phyloP scores from a whole-genome alignment of 2,888 invertebrate genomes.

The Ptychoptera albimana region DNA sequence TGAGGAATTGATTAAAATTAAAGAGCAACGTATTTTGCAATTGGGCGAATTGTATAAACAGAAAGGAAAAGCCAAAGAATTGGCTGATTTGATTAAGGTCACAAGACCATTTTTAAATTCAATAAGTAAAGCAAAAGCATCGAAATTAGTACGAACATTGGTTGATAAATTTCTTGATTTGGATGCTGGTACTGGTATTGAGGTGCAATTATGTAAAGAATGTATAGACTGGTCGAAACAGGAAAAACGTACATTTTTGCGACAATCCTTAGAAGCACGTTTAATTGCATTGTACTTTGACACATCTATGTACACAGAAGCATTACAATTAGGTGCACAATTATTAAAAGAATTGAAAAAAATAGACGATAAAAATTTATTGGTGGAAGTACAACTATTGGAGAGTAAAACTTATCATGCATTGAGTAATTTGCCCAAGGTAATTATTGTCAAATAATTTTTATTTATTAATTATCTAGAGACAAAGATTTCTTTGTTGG shows the following conservation, averaged over 20 bases:
- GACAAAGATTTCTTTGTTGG: background rate
- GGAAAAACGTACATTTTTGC: slow-evolving; percentile 89
- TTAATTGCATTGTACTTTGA: slow-evolving; percentile 90
- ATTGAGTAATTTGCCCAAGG: slow-evolving; percentile 84
- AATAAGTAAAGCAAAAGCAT: slow-evolving; percentile 98
- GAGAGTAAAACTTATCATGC: slow-evolving; percentile 99
- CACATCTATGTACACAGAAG: slow-evolving; percentile 77
- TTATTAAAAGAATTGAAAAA: slow-evolving; percentile 93
- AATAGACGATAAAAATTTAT: slow-evolving; percentile 94
- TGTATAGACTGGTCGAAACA: slow-evolving; percentile 99
- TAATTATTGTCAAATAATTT: slow-evolving; percentile 8
- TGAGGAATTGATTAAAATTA: slow-evolving; percentile 78
- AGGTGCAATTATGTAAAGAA: slow-evolving; percentile 85
- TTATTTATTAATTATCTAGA: background rate
- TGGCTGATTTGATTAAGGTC: slow-evolving; percentile 83
- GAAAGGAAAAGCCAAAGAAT: slow-evolving; percentile 82
- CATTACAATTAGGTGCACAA: slow-evolving; percentile 66
- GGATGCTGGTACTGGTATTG: slow-evolving; percentile 91
- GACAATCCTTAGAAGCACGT: slow-evolving; percentile 90
- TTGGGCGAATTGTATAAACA: slow-evolving; percentile 84
- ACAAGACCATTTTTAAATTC: slow-evolving; percentile 88
- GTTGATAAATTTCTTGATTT: slow-evolving; percentile 96
- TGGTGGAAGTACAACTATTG: slow-evolving; percentile 94
- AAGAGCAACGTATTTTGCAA: slow-evolving; percentile 88
- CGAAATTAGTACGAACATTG: slow-evolving; percentile 89